Conservation (phyloP, 1,140 invertebrate genomes). For the Heliconius melpomene region DNA sequence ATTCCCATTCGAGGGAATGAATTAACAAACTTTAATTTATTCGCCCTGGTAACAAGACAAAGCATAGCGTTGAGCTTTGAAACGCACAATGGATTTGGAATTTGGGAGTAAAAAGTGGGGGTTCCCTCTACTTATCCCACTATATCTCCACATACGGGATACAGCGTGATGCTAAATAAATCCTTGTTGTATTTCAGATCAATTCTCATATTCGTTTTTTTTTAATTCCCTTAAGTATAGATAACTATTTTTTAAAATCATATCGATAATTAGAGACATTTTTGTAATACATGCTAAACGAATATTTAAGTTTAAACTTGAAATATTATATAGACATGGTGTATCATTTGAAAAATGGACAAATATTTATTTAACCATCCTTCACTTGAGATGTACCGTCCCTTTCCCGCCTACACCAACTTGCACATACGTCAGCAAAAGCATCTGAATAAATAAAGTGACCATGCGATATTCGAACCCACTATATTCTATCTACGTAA, state of each 20-base stretch:
- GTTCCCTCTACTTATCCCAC: too few species aligned
- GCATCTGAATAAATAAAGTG: constrained; percentile 6
- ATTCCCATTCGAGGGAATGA: not conserved
- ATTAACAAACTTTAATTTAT: not conserved
- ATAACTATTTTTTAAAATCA: too few species aligned
- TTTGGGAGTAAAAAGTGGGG: too few species aligned
- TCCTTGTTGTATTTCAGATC: too few species aligned
- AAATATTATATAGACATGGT: not conserved
- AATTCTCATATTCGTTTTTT: too few species aligned
- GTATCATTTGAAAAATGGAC: not conserved
- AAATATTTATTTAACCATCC: constrained; percentile 9
- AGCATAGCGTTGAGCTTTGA: not conserved
- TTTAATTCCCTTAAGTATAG: too few species aligned
- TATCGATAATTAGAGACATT: too few species aligned
- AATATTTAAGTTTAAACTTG: constrained; percentile 9
- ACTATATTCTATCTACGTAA: not conserved
- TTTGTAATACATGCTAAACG: not conserved
- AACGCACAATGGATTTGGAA: too few species aligned
- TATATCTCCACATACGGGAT: too few species aligned
- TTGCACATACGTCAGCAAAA: not conserved
- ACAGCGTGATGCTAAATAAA: too few species aligned
- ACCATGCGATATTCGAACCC: not conserved
- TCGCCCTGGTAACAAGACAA: not conserved
- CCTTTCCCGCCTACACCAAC: not conserved
- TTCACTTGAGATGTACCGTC: not conserved